Percentiles rank a stretch among this genome's conserved stretches.
Evolutionary conservation across 2,113 vertebrate genomes (phyloP).

Genomic region (Rhinoptilus africanus): DNA sequence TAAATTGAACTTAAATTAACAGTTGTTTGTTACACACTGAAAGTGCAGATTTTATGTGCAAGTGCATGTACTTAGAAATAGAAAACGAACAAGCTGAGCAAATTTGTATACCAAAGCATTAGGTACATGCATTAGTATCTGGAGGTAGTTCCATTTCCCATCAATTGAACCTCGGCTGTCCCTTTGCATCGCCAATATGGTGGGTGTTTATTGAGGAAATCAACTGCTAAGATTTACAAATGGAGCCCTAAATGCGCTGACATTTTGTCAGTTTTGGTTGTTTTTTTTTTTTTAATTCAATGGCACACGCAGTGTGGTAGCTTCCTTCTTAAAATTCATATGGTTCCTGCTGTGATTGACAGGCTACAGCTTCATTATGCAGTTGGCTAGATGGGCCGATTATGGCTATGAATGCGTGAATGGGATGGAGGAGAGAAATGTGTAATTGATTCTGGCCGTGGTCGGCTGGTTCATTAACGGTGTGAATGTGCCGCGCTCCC

Average conservation of each 20-base stretch:
- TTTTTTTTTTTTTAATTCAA: conserved; percentile 69
- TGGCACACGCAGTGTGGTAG: conserved; percentile 50
- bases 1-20: conserved; percentile 3
- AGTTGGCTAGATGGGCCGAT: conserved; percentile 68
- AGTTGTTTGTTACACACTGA: not conserved
- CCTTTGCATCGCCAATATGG: conserved; percentile 12
- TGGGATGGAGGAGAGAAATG: conserved; percentile 76
- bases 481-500: conserved; percentile 57
- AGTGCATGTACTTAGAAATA: conserved; percentile 20
- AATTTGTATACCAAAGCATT: not conserved
- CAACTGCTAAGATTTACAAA: conserved; percentile 40
- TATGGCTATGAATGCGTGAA: conserved; percentile 78
- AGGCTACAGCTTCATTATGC: conserved; percentile 77
- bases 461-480: conserved; percentile 78
- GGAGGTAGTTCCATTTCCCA: conserved; percentile 43
- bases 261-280: conserved; percentile 48
- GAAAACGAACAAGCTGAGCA: conserved; percentile 16
- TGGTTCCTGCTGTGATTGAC: conserved; percentile 76
- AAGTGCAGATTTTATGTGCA: conserved; percentile 26
- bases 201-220: conserved; percentile 51
- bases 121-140: not conserved
- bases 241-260: conserved; percentile 49
- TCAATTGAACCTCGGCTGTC: conserved; percentile 29
- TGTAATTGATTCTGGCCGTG: conserved; percentile 83
- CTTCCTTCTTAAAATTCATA: conserved; percentile 71